Evolutionary conservation across 2,797 vertebrate species (phyloP).

Genomic region (Neosilurus mollespiculum): DNA sequence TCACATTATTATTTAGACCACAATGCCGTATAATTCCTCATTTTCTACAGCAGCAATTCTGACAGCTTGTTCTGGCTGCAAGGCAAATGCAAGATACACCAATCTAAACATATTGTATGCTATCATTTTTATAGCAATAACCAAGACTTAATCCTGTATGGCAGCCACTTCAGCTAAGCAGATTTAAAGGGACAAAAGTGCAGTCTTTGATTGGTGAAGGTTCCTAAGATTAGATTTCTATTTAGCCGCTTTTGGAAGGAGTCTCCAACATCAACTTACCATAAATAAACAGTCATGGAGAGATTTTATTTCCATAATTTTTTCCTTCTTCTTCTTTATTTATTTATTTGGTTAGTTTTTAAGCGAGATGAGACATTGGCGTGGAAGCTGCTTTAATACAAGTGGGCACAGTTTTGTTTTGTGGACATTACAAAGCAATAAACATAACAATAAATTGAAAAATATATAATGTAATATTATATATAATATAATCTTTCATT

Average conservation of each 20-base stretch:
- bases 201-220: not conserved
- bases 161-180: not conserved
- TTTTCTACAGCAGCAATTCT: not conserved
- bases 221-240: not conserved
- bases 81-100: not conserved
- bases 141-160: no score
- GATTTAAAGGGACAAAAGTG: not conserved
- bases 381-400: not conserved
- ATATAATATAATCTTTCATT: not conserved
- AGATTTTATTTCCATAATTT: no score
- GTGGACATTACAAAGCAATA: not conserved
- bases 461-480: not conserved
- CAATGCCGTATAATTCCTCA: not conserved
- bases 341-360: no score
- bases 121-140: not conserved
- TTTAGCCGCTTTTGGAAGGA: not conserved
- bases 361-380: not conserved
- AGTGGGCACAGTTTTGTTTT: not conserved
- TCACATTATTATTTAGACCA: not conserved
- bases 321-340: no score
- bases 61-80: not conserved
- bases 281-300: no score
- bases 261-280: not conserved
- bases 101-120: not conserved
- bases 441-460: not conserved